phyloP scores from a whole-genome alignment of 1,140 invertebrate species.

The Leptonema lineaticorne region DNA sequence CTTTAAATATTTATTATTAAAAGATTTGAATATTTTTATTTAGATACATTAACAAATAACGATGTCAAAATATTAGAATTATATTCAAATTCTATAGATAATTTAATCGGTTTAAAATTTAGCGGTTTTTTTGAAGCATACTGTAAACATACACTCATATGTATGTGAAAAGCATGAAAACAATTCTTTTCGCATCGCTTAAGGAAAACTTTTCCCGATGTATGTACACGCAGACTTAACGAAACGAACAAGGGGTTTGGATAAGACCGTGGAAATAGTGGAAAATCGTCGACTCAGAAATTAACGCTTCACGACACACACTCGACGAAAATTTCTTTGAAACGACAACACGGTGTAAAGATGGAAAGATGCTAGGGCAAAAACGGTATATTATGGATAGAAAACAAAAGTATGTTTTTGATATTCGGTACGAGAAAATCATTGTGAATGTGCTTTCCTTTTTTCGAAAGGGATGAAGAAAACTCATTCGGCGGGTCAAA shows the following conservation, averaged over 20 bases:
- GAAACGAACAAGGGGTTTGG: not conserved
- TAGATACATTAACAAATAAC: no score
- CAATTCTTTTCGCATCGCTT: not conserved
- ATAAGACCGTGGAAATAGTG: not conserved
- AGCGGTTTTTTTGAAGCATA: no score
- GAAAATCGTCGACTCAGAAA: slow-evolving; percentile 17
- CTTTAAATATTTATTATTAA: no score
- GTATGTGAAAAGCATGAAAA: no score
- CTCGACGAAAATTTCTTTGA: slow-evolving; percentile 12
- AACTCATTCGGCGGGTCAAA: slow-evolving; percentile 1
- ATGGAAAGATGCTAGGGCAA: not conserved
- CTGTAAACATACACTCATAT: no score
- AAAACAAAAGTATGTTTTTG: slow-evolving; percentile 6
- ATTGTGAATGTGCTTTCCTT: not conserved
- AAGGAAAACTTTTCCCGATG: not conserved
- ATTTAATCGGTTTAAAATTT: no score
- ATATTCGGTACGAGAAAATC: slow-evolving; percentile 3
- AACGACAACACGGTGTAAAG: not conserved
- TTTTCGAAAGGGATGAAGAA: no score
- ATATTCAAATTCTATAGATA: no score
- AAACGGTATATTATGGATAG: not conserved
- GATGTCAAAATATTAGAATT: no score
- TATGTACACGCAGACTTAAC: not conserved
- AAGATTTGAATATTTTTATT: no score
- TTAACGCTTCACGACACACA: slow-evolving; percentile 14